phyloP scores from a whole-genome alignment of 1,140 invertebrate genomes.

The Wasmannia auropunctata region DNA sequence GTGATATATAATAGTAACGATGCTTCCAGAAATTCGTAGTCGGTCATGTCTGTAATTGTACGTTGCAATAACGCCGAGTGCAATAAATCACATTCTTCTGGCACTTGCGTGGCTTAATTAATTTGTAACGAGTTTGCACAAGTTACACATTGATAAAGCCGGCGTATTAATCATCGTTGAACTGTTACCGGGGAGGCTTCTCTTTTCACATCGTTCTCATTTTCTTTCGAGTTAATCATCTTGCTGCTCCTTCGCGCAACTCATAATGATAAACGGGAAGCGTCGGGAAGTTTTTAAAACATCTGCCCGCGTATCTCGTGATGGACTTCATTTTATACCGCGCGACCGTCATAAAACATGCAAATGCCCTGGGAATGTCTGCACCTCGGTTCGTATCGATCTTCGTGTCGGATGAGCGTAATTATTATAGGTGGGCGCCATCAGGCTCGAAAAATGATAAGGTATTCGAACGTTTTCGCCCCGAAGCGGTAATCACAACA shows the following conservation, averaged over 20 bases:
- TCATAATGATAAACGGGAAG: constrained; percentile 35
- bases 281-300: constrained; percentile 41
- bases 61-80: constrained; percentile 10
- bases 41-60: constrained; percentile 12
- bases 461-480: neutral
- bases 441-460: neutral
- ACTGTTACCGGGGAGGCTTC: constrained; percentile 50
- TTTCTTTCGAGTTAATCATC: constrained; percentile 64
- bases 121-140: constrained; percentile 73
- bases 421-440: neutral
- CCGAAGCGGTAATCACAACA: constrained; percentile 3
- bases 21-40: neutral
- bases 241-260: neutral
- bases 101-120: constrained; percentile 68
- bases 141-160: constrained; percentile 65
- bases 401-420: constrained; percentile 6
- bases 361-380: constrained; percentile 21
- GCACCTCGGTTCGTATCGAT: constrained; percentile 16
- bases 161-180: constrained; percentile 69
- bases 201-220: constrained; percentile 32
- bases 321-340: constrained; percentile 23
- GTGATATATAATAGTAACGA: neutral
- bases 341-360: constrained; percentile 13
- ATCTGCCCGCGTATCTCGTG: neutral
- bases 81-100: constrained; percentile 65